Base-by-base conservation (phyloP, 1,140 invertebrate genomes). In the Diabrotica undecimpunctata region DNA sequence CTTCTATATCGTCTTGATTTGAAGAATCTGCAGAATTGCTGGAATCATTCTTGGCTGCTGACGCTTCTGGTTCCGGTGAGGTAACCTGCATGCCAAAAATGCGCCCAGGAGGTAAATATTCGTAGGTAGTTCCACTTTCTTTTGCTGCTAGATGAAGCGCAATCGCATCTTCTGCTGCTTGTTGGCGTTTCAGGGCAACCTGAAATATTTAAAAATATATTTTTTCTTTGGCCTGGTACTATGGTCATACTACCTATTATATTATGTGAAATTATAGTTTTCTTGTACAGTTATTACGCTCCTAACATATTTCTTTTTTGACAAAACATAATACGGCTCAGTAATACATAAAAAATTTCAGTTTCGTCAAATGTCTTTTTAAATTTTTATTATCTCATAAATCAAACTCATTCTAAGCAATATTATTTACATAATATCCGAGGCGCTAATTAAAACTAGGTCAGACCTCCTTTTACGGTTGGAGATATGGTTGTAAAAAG, bases 121-220 rank as follows among this genome's bases (percentile, higher is more conserved):
- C 89, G 58, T 94, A 82, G 37, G 88, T 85, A 12, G 87, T 87
- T 2, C 95, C 95, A 6, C 90, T 94, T 66, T 95, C 91, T 14
- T 90, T 93, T n/a, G 94, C 92, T 13, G 94, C 88, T 72, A 98
- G 83, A 54, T 94, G 93, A 61, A 98, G 80, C 0, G 96, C 96
- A 64, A 98, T 96, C 38, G 95, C 94, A 79, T 99, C 96, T 83
- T 99, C 96, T 0, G 95, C 95, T 0, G 96, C 96, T 82, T 98
- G 96, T 79, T 97, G 95, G 51, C 96, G 82, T 81, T 98, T 99
- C 61, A 98, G 79, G 10, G 96, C 95, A n/a, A 98, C 96, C 92
- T 97, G 79, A 41, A 69, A 46, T 25, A 4, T 25, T 35, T 7
- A 53, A 41, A 53, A 60, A 5, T 36, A 5, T 36, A 13, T 2